Conservation (phyloP, 2,797 vertebrate species). For the Enteromius paludinosus region DNA sequence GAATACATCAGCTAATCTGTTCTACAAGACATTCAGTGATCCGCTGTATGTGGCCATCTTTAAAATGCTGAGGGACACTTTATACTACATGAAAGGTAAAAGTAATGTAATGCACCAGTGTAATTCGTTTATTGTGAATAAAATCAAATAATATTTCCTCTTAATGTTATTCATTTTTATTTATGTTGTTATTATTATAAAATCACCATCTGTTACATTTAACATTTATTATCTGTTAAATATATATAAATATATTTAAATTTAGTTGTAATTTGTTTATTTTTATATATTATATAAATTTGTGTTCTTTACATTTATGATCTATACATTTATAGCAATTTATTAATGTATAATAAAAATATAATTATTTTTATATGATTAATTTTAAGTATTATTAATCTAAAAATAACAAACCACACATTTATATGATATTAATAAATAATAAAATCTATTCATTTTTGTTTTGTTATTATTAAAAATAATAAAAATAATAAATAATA, state of each 20-base stretch:
- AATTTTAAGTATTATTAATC: background rate
- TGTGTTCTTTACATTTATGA: background rate
- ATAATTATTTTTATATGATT: background rate
- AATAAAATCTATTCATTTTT: background rate
- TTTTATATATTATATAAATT: background rate
- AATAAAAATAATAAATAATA: background rate
- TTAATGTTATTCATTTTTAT: background rate
- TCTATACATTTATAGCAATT: background rate
- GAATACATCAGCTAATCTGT: slow-evolving; percentile 79
- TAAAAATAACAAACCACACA: no score
- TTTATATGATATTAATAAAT: background rate
- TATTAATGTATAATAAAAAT: background rate
- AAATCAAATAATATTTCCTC: background rate
- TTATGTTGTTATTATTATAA: background rate
- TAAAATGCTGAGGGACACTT: slow-evolving; percentile 95
- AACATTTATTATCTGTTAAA: background rate
- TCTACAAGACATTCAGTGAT: slow-evolving; percentile 94
- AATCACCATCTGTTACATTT: no score
- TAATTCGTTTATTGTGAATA: background rate
- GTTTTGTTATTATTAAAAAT: background rate
- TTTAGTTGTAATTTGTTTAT: background rate
- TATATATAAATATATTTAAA: background rate
- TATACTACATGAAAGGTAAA: slow-evolving; percentile 97
- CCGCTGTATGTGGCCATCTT: slow-evolving; percentile 93
- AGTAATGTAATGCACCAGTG: no score